Conservation (phyloP, 2,797 vertebrate species). For the Phoebastria nigripes region DNA sequence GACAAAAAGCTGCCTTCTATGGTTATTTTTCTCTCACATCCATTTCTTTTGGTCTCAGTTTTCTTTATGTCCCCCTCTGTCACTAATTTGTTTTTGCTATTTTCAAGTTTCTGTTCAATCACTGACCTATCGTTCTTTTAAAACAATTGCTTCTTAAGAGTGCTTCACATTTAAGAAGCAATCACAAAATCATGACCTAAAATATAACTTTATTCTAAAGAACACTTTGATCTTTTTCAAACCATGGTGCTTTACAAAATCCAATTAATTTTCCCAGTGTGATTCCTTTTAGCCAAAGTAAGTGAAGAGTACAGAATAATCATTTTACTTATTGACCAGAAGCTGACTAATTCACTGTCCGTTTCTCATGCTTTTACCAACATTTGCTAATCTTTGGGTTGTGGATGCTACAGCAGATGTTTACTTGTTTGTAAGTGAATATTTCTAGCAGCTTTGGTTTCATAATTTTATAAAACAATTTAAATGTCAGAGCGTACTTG, state of each 20-base stretch:
- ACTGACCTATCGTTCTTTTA: neutral
- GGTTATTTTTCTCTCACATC: neutral
- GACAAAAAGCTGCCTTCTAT: neutral
- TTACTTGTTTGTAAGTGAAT: neutral
- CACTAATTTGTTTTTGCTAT: neutral
- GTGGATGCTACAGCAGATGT: neutral
- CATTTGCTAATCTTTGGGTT: neutral
- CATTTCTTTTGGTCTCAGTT: neutral
- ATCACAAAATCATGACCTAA: neutral
- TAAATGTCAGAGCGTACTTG: neutral
- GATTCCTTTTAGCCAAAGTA: constrained; percentile 22
- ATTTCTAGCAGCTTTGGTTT: neutral
- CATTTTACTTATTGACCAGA: neutral
- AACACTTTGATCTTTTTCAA: neutral
- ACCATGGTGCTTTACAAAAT: constrained; percentile 12
- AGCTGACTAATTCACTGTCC: neutral
- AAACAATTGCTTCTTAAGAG: neutral
- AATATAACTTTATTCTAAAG: neutral
- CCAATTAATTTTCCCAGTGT: constrained; percentile 36
- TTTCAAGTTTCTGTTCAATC: neutral
- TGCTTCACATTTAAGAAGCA: neutral
- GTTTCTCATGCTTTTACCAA: neutral
- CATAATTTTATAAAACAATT: neutral
- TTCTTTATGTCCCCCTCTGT: neutral
- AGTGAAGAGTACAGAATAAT: neutral